Evolutionary conservation across 2,113 vertebrate species (phyloP).

Genomic region (Spheniscus mendiculus): DNA sequence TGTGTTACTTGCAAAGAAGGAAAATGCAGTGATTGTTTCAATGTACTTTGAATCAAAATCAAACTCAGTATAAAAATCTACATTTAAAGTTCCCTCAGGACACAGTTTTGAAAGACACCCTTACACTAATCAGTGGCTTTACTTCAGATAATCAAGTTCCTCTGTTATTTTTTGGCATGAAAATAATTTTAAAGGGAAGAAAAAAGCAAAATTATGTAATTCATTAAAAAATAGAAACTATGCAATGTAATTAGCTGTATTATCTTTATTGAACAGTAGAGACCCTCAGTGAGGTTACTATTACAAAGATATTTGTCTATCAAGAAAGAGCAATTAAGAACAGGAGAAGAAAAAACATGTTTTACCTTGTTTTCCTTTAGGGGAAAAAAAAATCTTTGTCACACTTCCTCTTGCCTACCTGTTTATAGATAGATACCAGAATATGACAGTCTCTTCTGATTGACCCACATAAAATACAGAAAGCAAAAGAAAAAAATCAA

Average conservation of each 20-base stretch:
- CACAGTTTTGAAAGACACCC: background rate
- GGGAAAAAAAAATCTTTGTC: background rate
- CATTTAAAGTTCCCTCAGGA: background rate
- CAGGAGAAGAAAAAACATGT: background rate
- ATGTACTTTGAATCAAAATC: background rate
- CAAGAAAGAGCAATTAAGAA: background rate
- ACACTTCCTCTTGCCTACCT: background rate
- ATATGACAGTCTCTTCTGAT: background rate
- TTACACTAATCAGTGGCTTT: background rate
- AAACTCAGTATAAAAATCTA: background rate
- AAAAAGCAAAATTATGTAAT: background rate
- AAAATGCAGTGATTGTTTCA: background rate
- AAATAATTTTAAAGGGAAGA: background rate
- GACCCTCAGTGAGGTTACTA: background rate
- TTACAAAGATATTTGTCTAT: background rate
- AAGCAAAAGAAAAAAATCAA: background rate
- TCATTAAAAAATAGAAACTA: background rate
- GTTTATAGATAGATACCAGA: background rate
- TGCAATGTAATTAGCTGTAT: background rate
- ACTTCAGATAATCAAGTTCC: background rate
- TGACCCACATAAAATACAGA: background rate
- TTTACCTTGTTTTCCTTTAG: background rate
- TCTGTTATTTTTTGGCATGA: background rate
- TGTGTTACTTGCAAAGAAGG: background rate
- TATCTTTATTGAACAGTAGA: slow-evolving; percentile 4